Conservation (phyloP, 2,888 invertebrate species). For the Agrypnus murinus region DNA sequence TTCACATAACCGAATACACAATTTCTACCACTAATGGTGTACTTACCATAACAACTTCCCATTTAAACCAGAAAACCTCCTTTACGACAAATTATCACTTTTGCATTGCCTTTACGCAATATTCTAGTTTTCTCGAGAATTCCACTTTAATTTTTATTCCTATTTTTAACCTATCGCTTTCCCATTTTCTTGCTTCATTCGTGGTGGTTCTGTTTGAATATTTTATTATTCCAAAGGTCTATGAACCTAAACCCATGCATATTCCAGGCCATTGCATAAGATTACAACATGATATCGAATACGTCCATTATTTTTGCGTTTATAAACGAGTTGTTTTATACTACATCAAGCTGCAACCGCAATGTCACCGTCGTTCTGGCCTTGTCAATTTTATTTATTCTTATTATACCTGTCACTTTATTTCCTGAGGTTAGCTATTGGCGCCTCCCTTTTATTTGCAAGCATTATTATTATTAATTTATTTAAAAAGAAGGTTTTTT, state of each 20-base stretch:
- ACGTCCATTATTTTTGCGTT: conserved; percentile 49
- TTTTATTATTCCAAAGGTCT: conserved; percentile 36
- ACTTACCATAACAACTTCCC: too few relatives aligned
- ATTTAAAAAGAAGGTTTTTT: not conserved
- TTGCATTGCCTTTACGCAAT: too few relatives aligned
- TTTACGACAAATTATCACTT: not conserved
- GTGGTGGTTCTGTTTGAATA: conserved; percentile 31
- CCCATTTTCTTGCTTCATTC: conserved; percentile 27
- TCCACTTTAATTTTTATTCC: too few relatives aligned
- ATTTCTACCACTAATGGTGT: too few relatives aligned
- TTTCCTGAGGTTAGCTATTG: conserved; percentile 43
- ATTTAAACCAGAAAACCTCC: not conserved
- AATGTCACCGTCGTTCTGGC: conserved; percentile 48
- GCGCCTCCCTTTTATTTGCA: conserved; percentile 38
- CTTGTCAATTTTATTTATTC: conserved; percentile 51
- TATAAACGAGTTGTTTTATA: conserved; percentile 50
- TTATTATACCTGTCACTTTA: conserved; percentile 52
- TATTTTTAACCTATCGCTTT: conserved; percentile 12
- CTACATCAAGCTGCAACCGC: conserved; percentile 41
- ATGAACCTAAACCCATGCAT: conserved; percentile 43
- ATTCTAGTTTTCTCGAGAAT: too few relatives aligned
- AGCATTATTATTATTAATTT: not conserved
- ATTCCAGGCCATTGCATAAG: conserved; percentile 51
- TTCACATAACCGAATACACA: too few relatives aligned
- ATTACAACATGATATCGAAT: conserved; percentile 49